Base-by-base conservation (phyloP, 1,140 invertebrate species). In the Coptotermes formosanus region DNA sequence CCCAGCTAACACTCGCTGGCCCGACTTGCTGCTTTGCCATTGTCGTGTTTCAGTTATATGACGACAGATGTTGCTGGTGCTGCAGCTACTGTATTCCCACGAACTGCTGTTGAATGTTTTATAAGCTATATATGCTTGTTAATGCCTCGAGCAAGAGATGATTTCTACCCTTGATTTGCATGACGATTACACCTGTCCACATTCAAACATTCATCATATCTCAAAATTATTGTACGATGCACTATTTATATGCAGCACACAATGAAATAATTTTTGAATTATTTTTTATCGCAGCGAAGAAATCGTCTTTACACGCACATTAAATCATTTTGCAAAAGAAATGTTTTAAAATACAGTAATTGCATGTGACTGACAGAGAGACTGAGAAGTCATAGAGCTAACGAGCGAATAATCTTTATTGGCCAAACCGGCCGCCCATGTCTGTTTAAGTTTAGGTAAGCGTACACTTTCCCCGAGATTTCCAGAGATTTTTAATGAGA, bases 51-150 rank as follows among this genome's bases (percentile, higher is more conserved):
- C 19, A 55, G 30, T 75, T 30, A 25, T 25, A 75, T 30, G 9
- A 75, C 64, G n/a, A 75, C 7, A 75, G 64, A 75, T 75, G 64
- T 19, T 55, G 19, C 59, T 64, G n/a, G n/a, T n/a, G 64, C 64
- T 4, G 19, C 59, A 16, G 38, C 38, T 38, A 25, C 64, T 4
- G 52, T 55, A 21, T 21, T 55, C 14, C 52, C 14, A 55, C 52
- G 3, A 75, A 75, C 64, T 75, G n/a, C 64, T 75, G 64, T 75
- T 30, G 64, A 75, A 75, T 75, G 64, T 75, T n/a, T 75, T 75
- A 75, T 75, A 75, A 75, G 25, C 64, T 30, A 2, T 4, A 75
- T 75, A n/a, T 75, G n/a, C n/a, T 75, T 75, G 64, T 75, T 30
- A 30, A 75, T 75, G 64, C 64, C 64, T 3, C 25, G n/a, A 75